Conservation (phyloP, 2,113 vertebrate genomes). For the Psilopogon haemacephalus region DNA sequence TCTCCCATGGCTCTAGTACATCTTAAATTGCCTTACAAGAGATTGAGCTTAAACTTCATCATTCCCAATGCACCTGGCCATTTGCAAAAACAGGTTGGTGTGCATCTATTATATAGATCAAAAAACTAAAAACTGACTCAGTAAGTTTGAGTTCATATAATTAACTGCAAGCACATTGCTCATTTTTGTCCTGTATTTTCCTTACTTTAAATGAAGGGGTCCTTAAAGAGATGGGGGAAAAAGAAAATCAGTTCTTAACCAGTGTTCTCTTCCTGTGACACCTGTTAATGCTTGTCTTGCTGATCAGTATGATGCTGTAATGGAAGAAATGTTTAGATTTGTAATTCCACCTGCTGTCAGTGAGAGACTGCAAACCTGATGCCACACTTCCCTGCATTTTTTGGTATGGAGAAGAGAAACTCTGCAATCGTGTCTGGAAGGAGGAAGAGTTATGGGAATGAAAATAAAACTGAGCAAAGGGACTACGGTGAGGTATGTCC, state of each 20-base stretch:
- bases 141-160: background rate
- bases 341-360: background rate
- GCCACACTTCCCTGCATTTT: background rate
- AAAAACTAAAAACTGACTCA: background rate
- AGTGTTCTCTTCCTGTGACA: background rate
- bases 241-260: background rate
- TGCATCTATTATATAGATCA: background rate
- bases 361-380: background rate
- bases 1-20: background rate
- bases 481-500: accelerated
- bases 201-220: background rate
- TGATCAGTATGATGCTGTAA: background rate
- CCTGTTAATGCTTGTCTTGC: background rate
- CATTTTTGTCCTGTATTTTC: background rate
- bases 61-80: background rate
- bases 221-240: background rate
- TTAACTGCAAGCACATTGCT: background rate
- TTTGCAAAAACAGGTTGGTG: background rate
- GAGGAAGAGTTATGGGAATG: background rate
- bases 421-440: background rate
- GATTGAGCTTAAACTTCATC: constrained; percentile 4
- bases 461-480: background rate
- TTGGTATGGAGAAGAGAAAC: background rate
- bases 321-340: background rate
- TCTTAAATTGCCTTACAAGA: background rate